These are phyloP conservation scores for Drosophila nebulosa DNA, from an alignment of 1,140 invertebrate genomes.

Conservation along the genomic window DNA sequence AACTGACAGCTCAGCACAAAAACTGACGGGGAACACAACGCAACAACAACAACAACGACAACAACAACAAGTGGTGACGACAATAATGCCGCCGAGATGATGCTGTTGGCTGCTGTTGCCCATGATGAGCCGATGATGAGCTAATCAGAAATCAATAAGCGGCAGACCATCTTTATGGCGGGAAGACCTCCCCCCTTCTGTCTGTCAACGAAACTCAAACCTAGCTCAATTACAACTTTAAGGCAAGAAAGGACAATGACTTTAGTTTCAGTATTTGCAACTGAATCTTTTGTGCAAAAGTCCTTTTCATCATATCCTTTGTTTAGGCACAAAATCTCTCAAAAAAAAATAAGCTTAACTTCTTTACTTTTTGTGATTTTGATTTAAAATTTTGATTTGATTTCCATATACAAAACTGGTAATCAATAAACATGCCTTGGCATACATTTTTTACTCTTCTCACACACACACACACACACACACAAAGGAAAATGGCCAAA, in stretches of 20 bases:
- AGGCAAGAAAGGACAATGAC: too few relatives aligned
- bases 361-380: conserved; percentile 2
- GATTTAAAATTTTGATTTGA: neutral
- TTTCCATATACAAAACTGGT: neutral
- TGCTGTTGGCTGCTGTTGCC: too few relatives aligned
- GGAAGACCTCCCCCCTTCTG: too few relatives aligned
- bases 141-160: neutral
- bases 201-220: too few relatives aligned
- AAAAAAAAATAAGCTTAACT: conserved; percentile 3
- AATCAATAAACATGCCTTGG: conserved; percentile 27
- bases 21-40: neutral
- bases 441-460: neutral
- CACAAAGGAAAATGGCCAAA: neutral
- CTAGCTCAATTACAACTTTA: too few relatives aligned
- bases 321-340: too few relatives aligned
- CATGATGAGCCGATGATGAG: neutral
- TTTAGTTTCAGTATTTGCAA: too few relatives aligned
- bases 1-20: neutral
- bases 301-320: too few relatives aligned
- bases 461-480: neutral
- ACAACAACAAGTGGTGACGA: neutral
- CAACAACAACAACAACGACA: too few relatives aligned
- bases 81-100: too few relatives aligned
- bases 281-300: neutral
- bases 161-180: neutral